These are phyloP conservation scores for Drosophila repleta DNA, from an alignment of 1,140 invertebrate species.

Conservation along the genomic window DNA sequence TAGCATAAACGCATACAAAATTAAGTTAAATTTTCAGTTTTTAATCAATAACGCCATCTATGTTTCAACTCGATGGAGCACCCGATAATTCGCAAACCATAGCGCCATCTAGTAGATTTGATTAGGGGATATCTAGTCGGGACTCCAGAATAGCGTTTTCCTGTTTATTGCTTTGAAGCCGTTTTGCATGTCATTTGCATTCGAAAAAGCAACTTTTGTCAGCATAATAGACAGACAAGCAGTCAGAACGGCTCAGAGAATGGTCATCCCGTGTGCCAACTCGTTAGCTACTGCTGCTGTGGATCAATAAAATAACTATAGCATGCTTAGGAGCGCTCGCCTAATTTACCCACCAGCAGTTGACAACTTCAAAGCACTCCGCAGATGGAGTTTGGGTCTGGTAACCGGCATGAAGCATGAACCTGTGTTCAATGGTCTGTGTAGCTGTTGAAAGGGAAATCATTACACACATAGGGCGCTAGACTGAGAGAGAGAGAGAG, in stretches of 20 bases:
- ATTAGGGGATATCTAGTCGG: too few species aligned
- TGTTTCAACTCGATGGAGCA: too few species aligned
- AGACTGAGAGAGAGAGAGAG: background rate
- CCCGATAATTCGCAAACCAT: background rate
- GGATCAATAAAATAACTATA: conserved; percentile 1
- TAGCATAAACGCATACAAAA: too few species aligned
- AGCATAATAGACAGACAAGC: background rate
- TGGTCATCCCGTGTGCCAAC: background rate
- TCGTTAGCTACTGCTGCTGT: background rate
- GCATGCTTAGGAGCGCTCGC: conserved; percentile 23
- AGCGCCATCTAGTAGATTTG: too few species aligned
- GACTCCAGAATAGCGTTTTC: background rate
- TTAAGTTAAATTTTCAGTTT: too few species aligned
- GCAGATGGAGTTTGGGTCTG: background rate
- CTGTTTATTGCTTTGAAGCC: conserved; percentile 34
- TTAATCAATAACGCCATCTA: too few species aligned
- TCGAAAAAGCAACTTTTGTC: conserved; percentile 6
- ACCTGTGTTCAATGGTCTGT: conserved; percentile 28
- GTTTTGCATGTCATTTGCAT: conserved; percentile 31
- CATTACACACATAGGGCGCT: background rate
- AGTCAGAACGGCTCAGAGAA: background rate
- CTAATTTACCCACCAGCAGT: background rate
- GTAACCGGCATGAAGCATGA: background rate
- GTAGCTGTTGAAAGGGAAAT: background rate
- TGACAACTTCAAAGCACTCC: conserved; percentile 33